phyloP scores from a whole-genome alignment of 2,888 invertebrate species.

The Gibbula magus region DNA sequence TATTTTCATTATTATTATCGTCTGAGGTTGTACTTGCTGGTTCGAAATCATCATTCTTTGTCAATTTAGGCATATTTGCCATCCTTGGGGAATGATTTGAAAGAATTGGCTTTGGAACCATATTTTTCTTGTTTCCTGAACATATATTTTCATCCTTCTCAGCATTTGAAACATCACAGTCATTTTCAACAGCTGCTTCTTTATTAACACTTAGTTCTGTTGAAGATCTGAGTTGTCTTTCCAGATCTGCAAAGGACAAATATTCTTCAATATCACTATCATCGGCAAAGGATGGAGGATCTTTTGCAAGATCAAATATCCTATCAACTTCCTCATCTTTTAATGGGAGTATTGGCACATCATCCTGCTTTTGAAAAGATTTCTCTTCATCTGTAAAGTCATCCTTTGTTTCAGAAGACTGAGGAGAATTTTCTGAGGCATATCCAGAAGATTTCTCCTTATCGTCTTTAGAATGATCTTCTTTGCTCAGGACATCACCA shows the following conservation, averaged over 20 bases:
- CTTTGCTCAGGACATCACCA: background rate
- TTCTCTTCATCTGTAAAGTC: background rate
- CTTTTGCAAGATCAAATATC: constrained; percentile 14
- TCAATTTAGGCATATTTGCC: background rate
- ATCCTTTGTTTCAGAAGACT: background rate
- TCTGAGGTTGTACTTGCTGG: background rate
- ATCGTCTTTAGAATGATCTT: background rate
- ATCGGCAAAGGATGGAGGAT: constrained; percentile 9
- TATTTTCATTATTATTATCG: background rate
- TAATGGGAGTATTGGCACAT: background rate
- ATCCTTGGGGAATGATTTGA: background rate
- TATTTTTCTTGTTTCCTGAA: background rate
- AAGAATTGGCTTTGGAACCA: background rate
- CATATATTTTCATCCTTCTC: background rate
- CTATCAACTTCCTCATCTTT: constrained; percentile 11
- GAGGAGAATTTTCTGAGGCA: background rate
- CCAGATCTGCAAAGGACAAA: background rate
- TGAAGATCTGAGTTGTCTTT: background rate
- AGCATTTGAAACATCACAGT: background rate
- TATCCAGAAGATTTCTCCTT: background rate
- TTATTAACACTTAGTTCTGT: too few species aligned
- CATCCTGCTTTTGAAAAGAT: background rate
- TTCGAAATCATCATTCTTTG: too few species aligned
- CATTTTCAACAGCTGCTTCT: background rate
- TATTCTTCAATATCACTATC: background rate